A percentile compares a stretch with the other conserved stretches of the same genome.
Evolutionary conservation across 1,140 invertebrate species (phyloP).

Genomic region (Macrosteles quadrilineatus): DNA sequence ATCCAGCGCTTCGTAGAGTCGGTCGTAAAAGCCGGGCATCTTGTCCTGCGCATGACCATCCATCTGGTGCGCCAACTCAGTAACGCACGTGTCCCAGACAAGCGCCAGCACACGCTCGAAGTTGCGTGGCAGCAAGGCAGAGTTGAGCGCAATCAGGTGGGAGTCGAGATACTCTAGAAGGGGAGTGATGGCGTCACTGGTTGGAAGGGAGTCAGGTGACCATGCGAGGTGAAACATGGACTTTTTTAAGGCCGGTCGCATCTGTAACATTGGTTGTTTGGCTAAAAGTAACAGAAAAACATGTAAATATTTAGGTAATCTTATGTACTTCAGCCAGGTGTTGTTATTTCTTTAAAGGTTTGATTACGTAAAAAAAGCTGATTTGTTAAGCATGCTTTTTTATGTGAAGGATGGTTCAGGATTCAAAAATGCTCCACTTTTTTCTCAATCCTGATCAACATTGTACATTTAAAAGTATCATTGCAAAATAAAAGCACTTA

Average conservation of each 20-base stretch:
- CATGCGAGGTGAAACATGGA: slow-evolving; percentile 93
- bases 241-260: slow-evolving; percentile 83
- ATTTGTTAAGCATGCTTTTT: too few species aligned
- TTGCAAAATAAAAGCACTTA: too few species aligned
- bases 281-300: background rate
- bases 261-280: slow-evolving; percentile 58
- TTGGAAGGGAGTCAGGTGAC: slow-evolving; percentile 89
- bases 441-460: too few species aligned
- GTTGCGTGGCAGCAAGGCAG: slow-evolving; percentile 76
- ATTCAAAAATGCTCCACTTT: too few species aligned
- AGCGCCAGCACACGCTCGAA: slow-evolving; percentile 71
- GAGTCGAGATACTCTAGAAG: slow-evolving; percentile 84
- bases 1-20: slow-evolving; percentile 81
- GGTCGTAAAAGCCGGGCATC: slow-evolving; percentile 75
- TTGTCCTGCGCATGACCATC: slow-evolving; percentile 72
- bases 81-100: slow-evolving; percentile 82
- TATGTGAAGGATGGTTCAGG: too few species aligned
- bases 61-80: slow-evolving; percentile 78
- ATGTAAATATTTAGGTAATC: too few species aligned
- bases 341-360: too few species aligned
- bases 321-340: too few species aligned
- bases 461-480: too few species aligned
- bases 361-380: too few species aligned
- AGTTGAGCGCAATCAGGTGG: slow-evolving; percentile 76
- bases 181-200: slow-evolving; percentile 82